phyloP scores from a whole-genome alignment of 2,113 vertebrate species.

The Ramphastos sulfuratus region DNA sequence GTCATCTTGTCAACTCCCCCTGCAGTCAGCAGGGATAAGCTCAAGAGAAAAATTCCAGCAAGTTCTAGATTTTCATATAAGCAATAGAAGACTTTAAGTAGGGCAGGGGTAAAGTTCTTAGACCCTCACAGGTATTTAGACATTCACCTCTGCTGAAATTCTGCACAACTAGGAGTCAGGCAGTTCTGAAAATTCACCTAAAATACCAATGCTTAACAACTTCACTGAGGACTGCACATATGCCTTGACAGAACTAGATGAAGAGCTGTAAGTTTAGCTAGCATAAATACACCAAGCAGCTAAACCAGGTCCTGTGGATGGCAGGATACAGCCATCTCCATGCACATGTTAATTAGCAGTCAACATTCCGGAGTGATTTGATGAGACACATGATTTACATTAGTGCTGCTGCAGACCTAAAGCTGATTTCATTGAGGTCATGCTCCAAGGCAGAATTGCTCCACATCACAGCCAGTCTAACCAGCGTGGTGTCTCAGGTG shows the following conservation, averaged over 20 bases:
- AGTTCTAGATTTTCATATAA: background rate
- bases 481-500: background rate
- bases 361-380: background rate
- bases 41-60: slow-evolving; percentile 1
- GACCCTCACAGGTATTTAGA: background rate
- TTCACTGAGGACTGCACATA: background rate
- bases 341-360: background rate
- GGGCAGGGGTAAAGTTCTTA: background rate
- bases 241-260: background rate
- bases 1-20: too few species aligned
- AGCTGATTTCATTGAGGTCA: background rate
- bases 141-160: background rate
- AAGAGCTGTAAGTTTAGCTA: background rate
- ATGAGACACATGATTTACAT: background rate
- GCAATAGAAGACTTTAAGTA: background rate
- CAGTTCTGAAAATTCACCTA: background rate
- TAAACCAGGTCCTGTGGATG: background rate
- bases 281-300: background rate
- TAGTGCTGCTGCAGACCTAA: background rate
- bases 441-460: background rate
- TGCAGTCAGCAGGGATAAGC: too few species aligned
- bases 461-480: background rate
- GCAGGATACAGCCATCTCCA: background rate
- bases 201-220: background rate
- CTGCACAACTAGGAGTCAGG: background rate